These are phyloP conservation scores for Torymus tubicola DNA, from an alignment of 2,888 invertebrate genomes.

Conservation along the genomic window DNA sequence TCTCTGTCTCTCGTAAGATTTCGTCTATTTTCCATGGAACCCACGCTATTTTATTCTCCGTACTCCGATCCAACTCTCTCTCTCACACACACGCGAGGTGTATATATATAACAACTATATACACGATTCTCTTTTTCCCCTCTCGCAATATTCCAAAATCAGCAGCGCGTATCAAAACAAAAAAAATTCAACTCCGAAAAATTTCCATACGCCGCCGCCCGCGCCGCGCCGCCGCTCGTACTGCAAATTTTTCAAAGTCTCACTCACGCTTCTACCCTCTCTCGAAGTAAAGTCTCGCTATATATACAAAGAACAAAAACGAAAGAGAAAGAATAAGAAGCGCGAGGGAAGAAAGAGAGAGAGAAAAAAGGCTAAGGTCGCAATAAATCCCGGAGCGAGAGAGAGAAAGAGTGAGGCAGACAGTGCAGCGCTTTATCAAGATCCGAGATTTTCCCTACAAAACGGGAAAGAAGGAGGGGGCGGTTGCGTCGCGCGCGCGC, in stretches of 20 bases:
- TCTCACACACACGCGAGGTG: no score
- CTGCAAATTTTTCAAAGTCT: conserved; percentile 1
- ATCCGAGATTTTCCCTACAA: conserved; percentile 40
- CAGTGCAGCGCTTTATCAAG: conserved; percentile 47
- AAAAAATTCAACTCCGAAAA: conserved; percentile 10
- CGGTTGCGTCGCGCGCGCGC: neutral
- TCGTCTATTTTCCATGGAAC: neutral
- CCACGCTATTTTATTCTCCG: neutral
- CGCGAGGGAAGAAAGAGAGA: neutral
- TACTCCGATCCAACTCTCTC: no score
- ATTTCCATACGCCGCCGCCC: conserved; percentile 30
- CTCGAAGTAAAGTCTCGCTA: neutral
- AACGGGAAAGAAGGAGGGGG: conserved; percentile 14
- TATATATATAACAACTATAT: neutral
- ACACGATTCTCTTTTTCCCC: neutral
- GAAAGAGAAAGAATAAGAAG: neutral
- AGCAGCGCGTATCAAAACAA: neutral
- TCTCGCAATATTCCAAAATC: neutral
- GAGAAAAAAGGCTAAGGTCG: conserved; percentile 34
- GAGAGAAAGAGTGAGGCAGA: no score
- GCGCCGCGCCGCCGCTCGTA: no score
- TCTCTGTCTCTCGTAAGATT: neutral
- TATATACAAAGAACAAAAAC: no score
- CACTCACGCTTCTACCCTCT: neutral
- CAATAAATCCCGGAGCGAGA: conserved; percentile 46